phyloP scores from a whole-genome alignment of 2,113 vertebrate species.

The Poicephalus meyeri region DNA sequence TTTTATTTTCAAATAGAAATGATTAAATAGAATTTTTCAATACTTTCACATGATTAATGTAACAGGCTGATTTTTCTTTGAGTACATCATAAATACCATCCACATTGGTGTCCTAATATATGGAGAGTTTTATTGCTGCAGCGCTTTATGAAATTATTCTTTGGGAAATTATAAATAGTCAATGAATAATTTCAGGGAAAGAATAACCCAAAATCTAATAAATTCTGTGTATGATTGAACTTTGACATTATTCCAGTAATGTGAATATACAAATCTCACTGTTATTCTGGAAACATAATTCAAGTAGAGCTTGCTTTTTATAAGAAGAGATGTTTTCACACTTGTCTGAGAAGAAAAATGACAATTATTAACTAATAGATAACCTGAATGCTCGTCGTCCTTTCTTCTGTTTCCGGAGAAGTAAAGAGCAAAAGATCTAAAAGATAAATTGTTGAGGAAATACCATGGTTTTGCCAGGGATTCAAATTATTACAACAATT shows the following conservation, averaged over 20 bases:
- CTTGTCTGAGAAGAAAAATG: constrained; percentile 14
- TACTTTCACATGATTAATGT: constrained; percentile 57
- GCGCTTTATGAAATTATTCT: constrained; percentile 76
- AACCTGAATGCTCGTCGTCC: not conserved
- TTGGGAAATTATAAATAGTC: constrained; percentile 65
- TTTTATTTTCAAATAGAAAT: constrained; percentile 60
- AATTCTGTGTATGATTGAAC: constrained; percentile 64
- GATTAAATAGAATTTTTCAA: constrained; percentile 42
- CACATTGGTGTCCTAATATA: constrained; percentile 30
- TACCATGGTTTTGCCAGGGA: not conserved
- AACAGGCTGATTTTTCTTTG: constrained; percentile 15
- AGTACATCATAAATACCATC: constrained; percentile 31
- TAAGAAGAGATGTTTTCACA: not conserved
- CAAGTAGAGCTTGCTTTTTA: not conserved
- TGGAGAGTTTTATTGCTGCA: constrained; percentile 59
- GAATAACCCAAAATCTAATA: constrained; percentile 76
- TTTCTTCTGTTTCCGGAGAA: not conserved
- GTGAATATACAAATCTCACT: not conserved
- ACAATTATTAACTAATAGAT: not conserved
- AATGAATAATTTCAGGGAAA: constrained; percentile 78
- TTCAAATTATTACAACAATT: not conserved
- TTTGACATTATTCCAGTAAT: constrained; percentile 61
- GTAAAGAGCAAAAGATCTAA: not conserved
- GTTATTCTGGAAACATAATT: not conserved
- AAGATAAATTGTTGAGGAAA: not conserved